Evolutionary conservation across 1,140 invertebrate genomes (phyloP).

Genomic region (Ptiloglossa arizonensis): DNA sequence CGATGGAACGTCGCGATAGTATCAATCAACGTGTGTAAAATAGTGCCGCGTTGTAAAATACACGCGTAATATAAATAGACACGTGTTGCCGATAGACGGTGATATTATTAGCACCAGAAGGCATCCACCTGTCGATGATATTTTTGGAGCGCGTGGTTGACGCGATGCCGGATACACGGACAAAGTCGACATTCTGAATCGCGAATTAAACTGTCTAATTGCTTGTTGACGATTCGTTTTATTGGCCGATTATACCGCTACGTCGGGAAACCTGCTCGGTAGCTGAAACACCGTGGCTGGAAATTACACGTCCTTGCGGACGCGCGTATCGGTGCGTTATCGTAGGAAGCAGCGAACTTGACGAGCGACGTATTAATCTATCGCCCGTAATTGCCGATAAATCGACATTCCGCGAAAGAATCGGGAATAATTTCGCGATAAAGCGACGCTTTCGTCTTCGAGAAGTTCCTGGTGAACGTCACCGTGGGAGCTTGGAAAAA

Average conservation of each 20-base stretch:
- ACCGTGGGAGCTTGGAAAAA: too few relatives aligned
- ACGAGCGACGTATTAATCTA: slow-evolving; percentile 1
- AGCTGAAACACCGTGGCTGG: slow-evolving; percentile 9
- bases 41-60: background rate
- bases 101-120: background rate
- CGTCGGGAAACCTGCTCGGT: slow-evolving; percentile 15
- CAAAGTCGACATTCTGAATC: background rate
- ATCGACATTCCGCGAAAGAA: background rate
- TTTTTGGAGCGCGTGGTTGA: background rate
- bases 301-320: slow-evolving; percentile 17
- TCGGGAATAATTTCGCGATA: background rate
- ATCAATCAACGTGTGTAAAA: background rate
- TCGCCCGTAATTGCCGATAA: slow-evolving; percentile 10
- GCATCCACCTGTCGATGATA: background rate
- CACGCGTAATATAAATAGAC: background rate
- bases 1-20: background rate
- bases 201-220: background rate
- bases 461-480: too few relatives aligned
- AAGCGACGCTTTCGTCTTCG: too few relatives aligned
- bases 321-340: too few relatives aligned
- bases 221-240: slow-evolving; percentile 6
- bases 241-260: slow-evolving; percentile 25
- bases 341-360: slow-evolving; percentile 12
- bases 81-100: background rate
- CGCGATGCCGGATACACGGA: background rate